phyloP scores from a whole-genome alignment of 2,797 vertebrate species.

The Emys orbicularis region DNA sequence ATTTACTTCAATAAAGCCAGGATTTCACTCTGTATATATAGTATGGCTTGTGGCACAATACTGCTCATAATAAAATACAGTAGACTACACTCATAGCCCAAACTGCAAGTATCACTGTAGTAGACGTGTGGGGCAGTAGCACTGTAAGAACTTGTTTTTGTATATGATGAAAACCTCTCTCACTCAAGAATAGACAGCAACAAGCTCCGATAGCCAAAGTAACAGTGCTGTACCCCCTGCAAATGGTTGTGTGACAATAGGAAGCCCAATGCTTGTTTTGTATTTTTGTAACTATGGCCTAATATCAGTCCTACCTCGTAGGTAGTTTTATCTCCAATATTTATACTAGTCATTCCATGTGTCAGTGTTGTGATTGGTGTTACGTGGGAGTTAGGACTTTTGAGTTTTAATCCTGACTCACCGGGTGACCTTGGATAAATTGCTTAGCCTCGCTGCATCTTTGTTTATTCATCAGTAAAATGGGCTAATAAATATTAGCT shows the following conservation, averaged over 20 bases:
- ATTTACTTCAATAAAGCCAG: background rate
- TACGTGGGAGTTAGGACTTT: background rate
- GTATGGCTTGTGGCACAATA: rapidly evolving
- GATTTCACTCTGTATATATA: background rate
- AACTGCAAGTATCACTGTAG: background rate
- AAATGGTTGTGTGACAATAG: background rate
- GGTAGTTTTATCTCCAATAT: rapidly evolving
- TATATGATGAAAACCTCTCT: rapidly evolving
- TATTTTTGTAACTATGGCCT: background rate
- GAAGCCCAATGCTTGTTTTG: background rate
- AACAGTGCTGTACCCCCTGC: rapidly evolving
- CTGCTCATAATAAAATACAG: rapidly evolving
- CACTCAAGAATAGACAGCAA: background rate
- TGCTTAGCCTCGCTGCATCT: background rate
- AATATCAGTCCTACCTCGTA: background rate
- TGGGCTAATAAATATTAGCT: background rate
- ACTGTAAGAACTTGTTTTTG: background rate
- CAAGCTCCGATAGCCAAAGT: background rate
- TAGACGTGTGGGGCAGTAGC: background rate
- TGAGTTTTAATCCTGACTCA: background rate
- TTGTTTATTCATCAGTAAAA: background rate
- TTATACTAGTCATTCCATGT: background rate
- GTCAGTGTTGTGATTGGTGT: background rate
- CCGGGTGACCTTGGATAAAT: background rate
- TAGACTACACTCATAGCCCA: background rate